A percentile compares a stretch with the other conserved stretches of the same genome.
Conservation (phyloP, 2,113 vertebrate species). For the Murina feae region DNA sequence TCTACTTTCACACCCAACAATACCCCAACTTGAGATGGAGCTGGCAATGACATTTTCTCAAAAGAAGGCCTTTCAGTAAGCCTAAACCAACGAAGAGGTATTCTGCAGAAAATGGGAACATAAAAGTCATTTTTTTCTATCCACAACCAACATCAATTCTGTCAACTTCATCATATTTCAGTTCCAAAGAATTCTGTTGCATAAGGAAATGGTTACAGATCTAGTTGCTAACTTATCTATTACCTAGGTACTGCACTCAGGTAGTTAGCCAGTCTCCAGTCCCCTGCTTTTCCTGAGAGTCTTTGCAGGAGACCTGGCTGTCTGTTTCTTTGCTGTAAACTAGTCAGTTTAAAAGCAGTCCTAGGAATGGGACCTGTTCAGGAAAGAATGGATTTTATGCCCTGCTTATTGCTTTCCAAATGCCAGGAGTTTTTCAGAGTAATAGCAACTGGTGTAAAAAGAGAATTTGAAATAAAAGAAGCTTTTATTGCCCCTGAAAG, state of each 20-base stretch:
- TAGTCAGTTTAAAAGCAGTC: conserved; percentile 72
- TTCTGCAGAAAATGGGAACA: background rate
- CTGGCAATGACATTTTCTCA: background rate
- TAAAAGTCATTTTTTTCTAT: background rate
- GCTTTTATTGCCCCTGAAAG: conserved; percentile 74
- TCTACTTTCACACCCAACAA: background rate
- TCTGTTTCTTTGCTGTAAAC: conserved; percentile 64
- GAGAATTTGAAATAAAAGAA: conserved; percentile 73
- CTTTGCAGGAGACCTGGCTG: conserved; percentile 12
- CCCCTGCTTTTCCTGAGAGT: conserved; percentile 7
- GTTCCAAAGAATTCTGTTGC: background rate
- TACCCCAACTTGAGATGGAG: background rate
- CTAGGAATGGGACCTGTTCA: conserved; percentile 69
- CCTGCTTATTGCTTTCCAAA: conserved; percentile 77
- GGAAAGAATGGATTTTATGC: conserved; percentile 74
- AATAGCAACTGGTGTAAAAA: conserved; percentile 78
- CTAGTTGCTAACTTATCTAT: background rate
- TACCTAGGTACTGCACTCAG: background rate
- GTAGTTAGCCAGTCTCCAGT: background rate
- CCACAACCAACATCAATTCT: background rate
- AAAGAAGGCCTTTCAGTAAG: background rate
- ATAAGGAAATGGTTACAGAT: background rate
- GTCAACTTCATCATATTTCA: conserved; percentile 41
- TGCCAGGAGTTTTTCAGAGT: conserved; percentile 79
- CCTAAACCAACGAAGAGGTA: background rate